phyloP scores from a whole-genome alignment of 1,140 invertebrate species.

The Leptinotarsa texana region DNA sequence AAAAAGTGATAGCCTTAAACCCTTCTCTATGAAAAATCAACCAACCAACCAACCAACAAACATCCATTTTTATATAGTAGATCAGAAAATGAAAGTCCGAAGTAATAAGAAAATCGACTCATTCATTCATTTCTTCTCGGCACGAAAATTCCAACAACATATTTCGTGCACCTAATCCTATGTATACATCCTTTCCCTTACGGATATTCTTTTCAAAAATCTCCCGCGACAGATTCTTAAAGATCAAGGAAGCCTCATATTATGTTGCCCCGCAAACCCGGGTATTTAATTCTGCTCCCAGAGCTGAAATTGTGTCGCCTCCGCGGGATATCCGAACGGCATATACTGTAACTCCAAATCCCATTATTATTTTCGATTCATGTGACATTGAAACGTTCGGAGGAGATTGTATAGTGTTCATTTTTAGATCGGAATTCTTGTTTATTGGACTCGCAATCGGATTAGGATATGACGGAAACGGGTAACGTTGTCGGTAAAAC shows the following conservation, averaged over 20 bases:
- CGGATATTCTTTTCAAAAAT: no score
- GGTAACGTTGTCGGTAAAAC: neutral
- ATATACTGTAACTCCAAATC: neutral
- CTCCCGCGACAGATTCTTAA: neutral
- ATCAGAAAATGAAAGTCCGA: no score
- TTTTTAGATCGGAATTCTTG: constrained; percentile 3
- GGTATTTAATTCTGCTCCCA: neutral
- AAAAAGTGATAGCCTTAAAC: no score
- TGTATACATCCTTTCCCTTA: no score
- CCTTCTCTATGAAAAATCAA: no score
- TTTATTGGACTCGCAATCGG: constrained; percentile 5
- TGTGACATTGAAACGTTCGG: neutral
- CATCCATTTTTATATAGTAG: no score
- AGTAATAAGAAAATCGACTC: no score
- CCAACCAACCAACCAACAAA: no score
- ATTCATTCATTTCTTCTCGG: no score
- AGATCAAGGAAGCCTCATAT: neutral
- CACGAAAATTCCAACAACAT: no score
- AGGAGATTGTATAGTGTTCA: constrained; percentile 2
- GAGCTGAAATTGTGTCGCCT: neutral
- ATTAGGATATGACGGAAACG: neutral
- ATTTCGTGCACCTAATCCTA: no score
- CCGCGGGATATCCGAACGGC: neutral
- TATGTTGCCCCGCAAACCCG: neutral
- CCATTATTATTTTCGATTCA: constrained; percentile 3